These are phyloP conservation scores for Cordylochernes scorpioides DNA, from an alignment of 2,888 invertebrate species.

Conservation along the genomic window DNA sequence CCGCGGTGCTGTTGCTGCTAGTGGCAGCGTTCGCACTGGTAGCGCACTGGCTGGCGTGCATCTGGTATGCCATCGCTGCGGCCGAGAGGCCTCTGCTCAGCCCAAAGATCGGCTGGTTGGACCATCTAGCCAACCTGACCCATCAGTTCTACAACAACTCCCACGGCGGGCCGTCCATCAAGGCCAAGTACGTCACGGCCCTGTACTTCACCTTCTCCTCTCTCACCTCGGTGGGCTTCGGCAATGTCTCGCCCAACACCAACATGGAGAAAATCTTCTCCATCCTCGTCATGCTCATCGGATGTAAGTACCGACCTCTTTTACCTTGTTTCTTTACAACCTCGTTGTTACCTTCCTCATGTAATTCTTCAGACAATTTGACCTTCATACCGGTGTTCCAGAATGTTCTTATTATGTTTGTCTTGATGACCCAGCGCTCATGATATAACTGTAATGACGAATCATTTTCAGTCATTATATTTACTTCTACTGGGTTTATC, in stretches of 20 bases:
- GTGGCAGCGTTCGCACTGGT: constrained; percentile 95
- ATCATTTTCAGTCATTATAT: too few relatives aligned
- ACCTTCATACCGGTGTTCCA: too few relatives aligned
- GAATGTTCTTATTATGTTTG: too few relatives aligned
- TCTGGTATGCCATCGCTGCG: constrained; percentile 95
- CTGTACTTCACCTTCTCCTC: constrained; percentile 94
- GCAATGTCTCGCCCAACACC: constrained; percentile 83
- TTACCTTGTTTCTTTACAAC: neutral
- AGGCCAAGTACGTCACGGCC: constrained; percentile 77
- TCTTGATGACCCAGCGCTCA: too few relatives aligned
- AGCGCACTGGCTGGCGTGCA: constrained; percentile 95
- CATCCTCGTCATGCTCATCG: constrained; percentile 91
- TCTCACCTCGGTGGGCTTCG: constrained; percentile 84
- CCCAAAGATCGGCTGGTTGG: constrained; percentile 81
- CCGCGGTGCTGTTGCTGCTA: constrained; percentile 75
- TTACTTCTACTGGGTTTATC: too few relatives aligned
- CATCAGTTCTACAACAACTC: constrained; percentile 47
- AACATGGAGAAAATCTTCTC: constrained; percentile 94
- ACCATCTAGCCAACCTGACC: constrained; percentile 71
- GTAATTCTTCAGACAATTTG: too few relatives aligned
- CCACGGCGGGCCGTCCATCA: constrained; percentile 40
- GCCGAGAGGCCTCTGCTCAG: constrained; percentile 49
- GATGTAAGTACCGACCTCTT: constrained; percentile 45
- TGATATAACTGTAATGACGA: too few relatives aligned
- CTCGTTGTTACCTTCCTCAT: neutral